A percentile compares a stretch with the other conserved stretches of the same genome.
Evolutionary conservation across 1,140 invertebrate species (phyloP).

Genomic region (Oreohelix idahoensis): DNA sequence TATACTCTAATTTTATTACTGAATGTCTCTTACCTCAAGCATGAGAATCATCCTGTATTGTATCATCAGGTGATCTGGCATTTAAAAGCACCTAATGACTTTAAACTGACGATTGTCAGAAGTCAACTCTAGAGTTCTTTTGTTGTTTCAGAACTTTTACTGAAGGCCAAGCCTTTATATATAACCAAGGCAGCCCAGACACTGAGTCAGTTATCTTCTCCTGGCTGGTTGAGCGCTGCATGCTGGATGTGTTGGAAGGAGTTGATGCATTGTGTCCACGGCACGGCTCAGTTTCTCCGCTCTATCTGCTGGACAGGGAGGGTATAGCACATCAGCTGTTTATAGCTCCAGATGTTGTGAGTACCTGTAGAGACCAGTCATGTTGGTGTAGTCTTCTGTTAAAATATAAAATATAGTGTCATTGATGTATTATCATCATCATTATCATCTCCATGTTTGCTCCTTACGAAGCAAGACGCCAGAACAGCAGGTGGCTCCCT

Average conservation of each 20-base stretch:
- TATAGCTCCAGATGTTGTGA: slow-evolving; percentile 87
- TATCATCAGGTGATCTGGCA: too few species aligned
- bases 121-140: neutral
- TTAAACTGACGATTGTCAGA: too few species aligned
- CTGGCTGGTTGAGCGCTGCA: slow-evolving; percentile 94
- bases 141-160: slow-evolving; percentile 28
- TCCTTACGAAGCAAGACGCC: too few species aligned
- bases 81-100: too few species aligned
- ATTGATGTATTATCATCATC: too few species aligned
- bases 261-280: slow-evolving; percentile 73
- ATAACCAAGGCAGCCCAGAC: slow-evolving; percentile 40
- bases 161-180: slow-evolving; percentile 48
- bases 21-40: too few species aligned
- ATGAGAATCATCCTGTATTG: too few species aligned
- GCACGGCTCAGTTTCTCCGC: slow-evolving; percentile 65
- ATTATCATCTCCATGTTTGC: too few species aligned
- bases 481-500: too few species aligned
- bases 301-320: slow-evolving; percentile 60
- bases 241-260: slow-evolving; percentile 83
- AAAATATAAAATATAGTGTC: too few species aligned
- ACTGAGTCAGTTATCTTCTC: slow-evolving; percentile 54
- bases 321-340: slow-evolving; percentile 84
- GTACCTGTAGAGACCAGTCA: slow-evolving; percentile 50
- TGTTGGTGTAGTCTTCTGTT: too few species aligned
- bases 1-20: too few species aligned